phyloP scores from a whole-genome alignment of 2,888 invertebrate genomes.

The Willowsia nigromaculata region DNA sequence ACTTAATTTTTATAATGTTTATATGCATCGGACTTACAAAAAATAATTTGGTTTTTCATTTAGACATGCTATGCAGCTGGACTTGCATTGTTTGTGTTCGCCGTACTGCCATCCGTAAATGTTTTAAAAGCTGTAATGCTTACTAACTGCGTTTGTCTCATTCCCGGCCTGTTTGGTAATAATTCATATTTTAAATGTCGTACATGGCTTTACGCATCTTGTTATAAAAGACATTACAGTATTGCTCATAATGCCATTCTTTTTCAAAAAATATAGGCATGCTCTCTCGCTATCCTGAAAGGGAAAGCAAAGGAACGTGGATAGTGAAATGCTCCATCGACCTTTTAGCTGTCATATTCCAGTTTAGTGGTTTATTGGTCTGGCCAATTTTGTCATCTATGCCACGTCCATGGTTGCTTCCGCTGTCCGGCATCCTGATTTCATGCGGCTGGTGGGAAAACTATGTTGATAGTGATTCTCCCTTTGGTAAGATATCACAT shows the following conservation, averaged over 20 bases:
- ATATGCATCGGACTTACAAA: not conserved
- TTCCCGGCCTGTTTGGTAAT: constrained; percentile 89
- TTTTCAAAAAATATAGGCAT: constrained; percentile 82
- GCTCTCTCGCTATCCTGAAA: constrained; percentile 90
- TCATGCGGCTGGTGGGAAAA: constrained; percentile 99
- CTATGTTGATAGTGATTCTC: constrained; percentile 92
- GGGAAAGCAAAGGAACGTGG: constrained; percentile 82
- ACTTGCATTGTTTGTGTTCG: constrained; percentile 91
- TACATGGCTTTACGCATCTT: too few relatives aligned
- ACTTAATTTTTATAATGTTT: not conserved
- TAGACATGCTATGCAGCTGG: constrained; percentile 93
- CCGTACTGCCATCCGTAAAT: constrained; percentile 94
- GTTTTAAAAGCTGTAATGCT: constrained; percentile 97
- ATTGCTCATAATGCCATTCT: too few relatives aligned
- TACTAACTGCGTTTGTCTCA: constrained; percentile 95
- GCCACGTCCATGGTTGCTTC: constrained; percentile 89
- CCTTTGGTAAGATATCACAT: constrained; percentile 83
- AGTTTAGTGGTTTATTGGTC: constrained; percentile 93
- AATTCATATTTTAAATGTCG: not conserved
- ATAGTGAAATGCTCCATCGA: constrained; percentile 82
- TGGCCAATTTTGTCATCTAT: constrained; percentile 88
- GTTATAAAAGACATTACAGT: too few relatives aligned
- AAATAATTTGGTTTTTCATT: not conserved
- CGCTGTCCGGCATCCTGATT: constrained; percentile 90
- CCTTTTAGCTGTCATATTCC: constrained; percentile 91